Base-by-base conservation (phyloP, 2,797 vertebrate species). In the Coranthus polyacanthus region DNA sequence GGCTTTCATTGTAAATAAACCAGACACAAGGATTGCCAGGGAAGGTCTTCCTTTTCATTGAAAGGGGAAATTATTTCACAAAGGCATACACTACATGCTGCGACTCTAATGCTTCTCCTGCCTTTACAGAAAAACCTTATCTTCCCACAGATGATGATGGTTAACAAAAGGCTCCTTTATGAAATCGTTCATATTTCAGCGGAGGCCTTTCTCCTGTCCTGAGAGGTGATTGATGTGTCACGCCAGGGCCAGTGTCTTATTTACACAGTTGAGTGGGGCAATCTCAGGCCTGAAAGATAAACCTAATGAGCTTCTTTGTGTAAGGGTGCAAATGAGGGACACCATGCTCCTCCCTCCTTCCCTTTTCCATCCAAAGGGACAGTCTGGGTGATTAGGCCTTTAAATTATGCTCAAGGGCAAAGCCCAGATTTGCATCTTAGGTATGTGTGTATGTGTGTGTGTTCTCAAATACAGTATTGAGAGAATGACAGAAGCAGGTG, bases 391-490 rank as follows among this genome's bases (percentile, higher is more conserved):
- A 99, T 99, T 99, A 98, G 96, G 95, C 95, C 96, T 97, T 96
- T 97, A 97, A 98, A 98, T 98, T 98, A 98, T 97, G 97, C 97
- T 99, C 97, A 98, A 98, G 97, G 98, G 98, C 97, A 98, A 98
- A 98, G 95, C 96, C 94, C 94, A 97, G 89, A 98, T 99, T 98
- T 98, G 96, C 96, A 98, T 98, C 95, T 96, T 95, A 95, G 78
- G 86, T 83, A 75, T 79, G 79, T 77, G 69, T 55, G 69, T 55
- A 79, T 72, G 72, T 72, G 68, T 67, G 45, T 62, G 72, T 72
- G 60, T 71, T 63, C 72, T 80, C 75, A 71, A 59, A 86, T 54
- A 63, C 10, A 36, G 55, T 45, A 70, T 11, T 15, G 75, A 68
- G 49, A 69, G 75, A 63, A 39, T 91, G 90, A 94, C 91, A 92